Conservation (phyloP, 2,113 vertebrate genomes). For the Chamaetylas fuelleborni region DNA sequence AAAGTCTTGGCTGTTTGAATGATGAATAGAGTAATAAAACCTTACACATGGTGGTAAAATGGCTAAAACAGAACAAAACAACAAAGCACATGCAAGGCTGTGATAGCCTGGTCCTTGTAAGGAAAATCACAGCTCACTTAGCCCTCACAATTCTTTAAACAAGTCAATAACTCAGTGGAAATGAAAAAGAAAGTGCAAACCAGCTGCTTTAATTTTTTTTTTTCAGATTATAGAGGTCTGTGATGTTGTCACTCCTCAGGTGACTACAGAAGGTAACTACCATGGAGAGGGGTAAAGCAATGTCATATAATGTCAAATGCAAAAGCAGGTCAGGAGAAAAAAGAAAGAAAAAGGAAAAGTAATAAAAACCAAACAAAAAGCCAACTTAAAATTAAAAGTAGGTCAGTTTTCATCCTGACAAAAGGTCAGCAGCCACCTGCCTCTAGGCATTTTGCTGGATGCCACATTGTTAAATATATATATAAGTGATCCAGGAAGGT, state of each 20-base stretch:
- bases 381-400: neutral
- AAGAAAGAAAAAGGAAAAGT: neutral
- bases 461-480: neutral
- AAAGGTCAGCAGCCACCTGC: neutral
- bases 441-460: neutral
- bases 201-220: neutral
- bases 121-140: neutral
- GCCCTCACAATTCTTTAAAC: neutral
- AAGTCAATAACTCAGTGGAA: neutral
- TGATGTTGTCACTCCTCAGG: neutral
- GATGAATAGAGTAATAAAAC: conserved; percentile 32
- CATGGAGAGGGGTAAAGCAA: neutral
- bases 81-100: neutral
- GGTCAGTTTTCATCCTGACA: neutral
- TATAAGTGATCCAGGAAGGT: neutral
- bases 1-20: neutral
- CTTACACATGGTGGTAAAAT: neutral
- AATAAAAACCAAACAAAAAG: neutral
- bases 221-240: neutral
- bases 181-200: neutral
- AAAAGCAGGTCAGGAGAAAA: neutral
- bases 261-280: neutral
- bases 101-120: neutral
- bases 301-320: neutral
- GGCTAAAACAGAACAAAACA: neutral